Evolutionary conservation across 2,797 vertebrate genomes (phyloP), one percentile per base, ranked within the genome.

Genomic region (Rhadinocentrus ornatus): DNA sequence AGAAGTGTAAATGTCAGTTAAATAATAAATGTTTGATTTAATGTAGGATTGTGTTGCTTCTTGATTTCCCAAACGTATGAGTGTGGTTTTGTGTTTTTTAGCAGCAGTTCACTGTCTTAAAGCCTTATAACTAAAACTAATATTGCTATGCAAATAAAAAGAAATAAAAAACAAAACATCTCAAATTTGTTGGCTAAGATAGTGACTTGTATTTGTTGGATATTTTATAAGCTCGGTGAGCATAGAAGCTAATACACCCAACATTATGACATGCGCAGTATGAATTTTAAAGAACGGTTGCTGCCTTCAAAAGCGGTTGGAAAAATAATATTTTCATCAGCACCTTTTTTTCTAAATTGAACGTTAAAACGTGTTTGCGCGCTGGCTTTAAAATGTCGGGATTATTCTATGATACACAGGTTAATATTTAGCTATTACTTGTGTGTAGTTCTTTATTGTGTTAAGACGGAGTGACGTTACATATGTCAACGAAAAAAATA

Each of bases 21-120:
- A 87, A 91, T 89, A 92, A 93, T 94, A 93, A 93, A 94, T 89
- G 85, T 92, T 92, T 91, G 72, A 90, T 89, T 85, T 75, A 67
- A 68, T 64, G 46, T 66, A 34, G 11, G 8, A 27, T 60, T 57
- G 29, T 68, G 11, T 53, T 58, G 39, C 34, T 63, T 57, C 16
- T 11, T 32, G 37, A 20, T 22, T 27, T 59, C 1, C 8, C 0
- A 1, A 63, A 2, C 8, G 44, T 3, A 8, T 8, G 18, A 46
- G 44, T 9, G 20, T 10, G 41, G 13, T 39, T 39, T 15, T 39
- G 37, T 39, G 12, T 39, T 20, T 39, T 15, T 39, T 7, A 20
- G 18, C 18, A 20, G 41, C 18, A 46, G 6, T 46, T 46, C 18
- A 3, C 41, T 46, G 18, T n/a, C 16, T 18, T 18, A 6, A 44